Conservation (phyloP, 2,113 vertebrate genomes). For the Mirounga angustirostris region DNA sequence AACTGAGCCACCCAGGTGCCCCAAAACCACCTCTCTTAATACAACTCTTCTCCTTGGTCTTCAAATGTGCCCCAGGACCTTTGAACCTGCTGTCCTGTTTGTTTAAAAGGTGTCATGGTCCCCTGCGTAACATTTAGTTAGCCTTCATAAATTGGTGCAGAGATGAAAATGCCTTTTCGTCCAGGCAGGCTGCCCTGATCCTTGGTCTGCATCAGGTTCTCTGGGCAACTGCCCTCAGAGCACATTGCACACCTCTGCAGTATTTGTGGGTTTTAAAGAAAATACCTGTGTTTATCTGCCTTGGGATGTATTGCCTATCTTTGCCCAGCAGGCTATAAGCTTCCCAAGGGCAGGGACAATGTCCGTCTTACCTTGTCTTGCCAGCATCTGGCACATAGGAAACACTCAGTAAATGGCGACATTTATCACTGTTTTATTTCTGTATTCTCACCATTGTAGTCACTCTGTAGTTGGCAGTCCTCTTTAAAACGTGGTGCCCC, state of each 20-base stretch:
- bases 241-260: neutral
- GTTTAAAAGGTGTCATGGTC: neutral
- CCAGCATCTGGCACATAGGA: neutral
- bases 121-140: neutral
- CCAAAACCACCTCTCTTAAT: neutral
- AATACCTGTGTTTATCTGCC: neutral
- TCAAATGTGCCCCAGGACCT: neutral
- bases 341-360: neutral
- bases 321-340: neutral
- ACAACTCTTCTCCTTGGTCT: neutral
- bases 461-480: neutral
- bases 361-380: neutral
- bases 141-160: neutral
- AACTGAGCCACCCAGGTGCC: too few relatives aligned
- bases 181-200: neutral
- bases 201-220: neutral
- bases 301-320: neutral
- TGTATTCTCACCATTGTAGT: neutral
- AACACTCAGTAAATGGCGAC: neutral
- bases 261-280: conserved; percentile 2
- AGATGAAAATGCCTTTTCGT: neutral
- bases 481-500: neutral
- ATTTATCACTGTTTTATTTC: conserved; percentile 6
- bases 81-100: neutral
- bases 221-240: neutral